Evolutionary conservation across 2,888 invertebrate genomes (phyloP), one percentile per base, ranked within the genome.

Genomic region (Theretra japonica): DNA sequence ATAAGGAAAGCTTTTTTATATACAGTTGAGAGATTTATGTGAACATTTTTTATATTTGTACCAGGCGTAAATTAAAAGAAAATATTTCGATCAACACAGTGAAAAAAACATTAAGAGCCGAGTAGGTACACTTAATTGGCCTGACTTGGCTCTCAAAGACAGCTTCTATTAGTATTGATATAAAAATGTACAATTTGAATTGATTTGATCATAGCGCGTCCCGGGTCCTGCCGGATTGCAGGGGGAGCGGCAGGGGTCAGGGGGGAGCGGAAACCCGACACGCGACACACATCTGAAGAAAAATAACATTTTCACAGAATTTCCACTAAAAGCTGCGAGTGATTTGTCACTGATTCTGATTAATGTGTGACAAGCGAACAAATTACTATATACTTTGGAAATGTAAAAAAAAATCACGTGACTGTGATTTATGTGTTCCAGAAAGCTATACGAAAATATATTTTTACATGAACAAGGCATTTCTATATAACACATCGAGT

Each of bases 301-400:
- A 65, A 65, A 58, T 57, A 70, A 58, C 41, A 70, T 70, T 69
- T 69, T 56, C 56, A 33, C 69, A 25, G 70, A 48, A 60, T 48
- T 70, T 59, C 58, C n/a, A 60, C 60, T 59, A 70, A 60, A 70
- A 58, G 57, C 50, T 70, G 59, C 59, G 60, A 70, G 60, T 70
- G 70, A 70, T 70, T 70, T 70, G 70, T 70, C 70, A 41, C n/a
- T 11, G 70, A 70, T 48, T 59, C 41, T 70, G 70, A 70, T 70
- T 70, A 70, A 70, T 70, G 60, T 58, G 70, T 57, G 57, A 57
- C 69, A 33, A 57, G 69, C 57, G 69, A 69, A 69, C 23, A 69
- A 69, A 69, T 69, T 69, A 65, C 65, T 17, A 65, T 48, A 65
- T 65, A 65, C 65, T 48, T 48, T 17, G 21, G 48, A 41, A 48